Evolutionary conservation across 1,140 invertebrate species (phyloP).

Genomic region (Liolophura sinensis): DNA sequence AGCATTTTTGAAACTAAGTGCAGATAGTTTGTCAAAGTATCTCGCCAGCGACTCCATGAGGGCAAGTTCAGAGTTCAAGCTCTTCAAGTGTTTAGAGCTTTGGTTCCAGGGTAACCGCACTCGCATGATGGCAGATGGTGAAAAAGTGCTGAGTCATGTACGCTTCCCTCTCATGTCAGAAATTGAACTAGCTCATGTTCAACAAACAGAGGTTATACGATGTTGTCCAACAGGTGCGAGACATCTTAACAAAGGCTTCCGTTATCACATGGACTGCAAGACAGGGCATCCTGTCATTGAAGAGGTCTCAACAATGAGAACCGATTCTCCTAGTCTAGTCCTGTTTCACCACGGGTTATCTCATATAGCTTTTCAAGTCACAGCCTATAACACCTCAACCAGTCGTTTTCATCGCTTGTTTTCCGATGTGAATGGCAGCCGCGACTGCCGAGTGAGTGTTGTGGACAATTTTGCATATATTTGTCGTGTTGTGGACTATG

Average conservation of each 20-base stretch:
- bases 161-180: conserved; percentile 54
- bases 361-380: conserved; percentile 54
- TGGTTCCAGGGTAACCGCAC: conserved; percentile 44
- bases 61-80: conserved; percentile 62
- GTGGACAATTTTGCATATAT: conserved; percentile 54
- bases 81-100: conserved; percentile 58
- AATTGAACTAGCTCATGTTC: conserved; percentile 33
- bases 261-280: conserved; percentile 47
- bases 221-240: conserved; percentile 34
- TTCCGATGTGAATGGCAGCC: conserved; percentile 50
- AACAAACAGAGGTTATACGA: conserved; percentile 46
- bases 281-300: conserved; percentile 52
- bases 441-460: conserved; percentile 48
- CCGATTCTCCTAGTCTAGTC: conserved; percentile 38
- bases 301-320: conserved; percentile 37
- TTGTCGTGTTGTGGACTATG: conserved; percentile 55
- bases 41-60: conserved; percentile 38
- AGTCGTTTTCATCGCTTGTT: conserved; percentile 48
- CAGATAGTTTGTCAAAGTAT: conserved; percentile 36
- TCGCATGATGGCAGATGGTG: conserved; percentile 30
- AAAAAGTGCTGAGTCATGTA: conserved; percentile 33
- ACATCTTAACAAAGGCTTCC: conserved; percentile 41
- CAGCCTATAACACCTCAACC: conserved; percentile 43
- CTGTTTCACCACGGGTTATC: conserved; percentile 50
- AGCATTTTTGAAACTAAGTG: conserved; percentile 46